Base-by-base conservation (phyloP, 30 jellyfish, hydroid and myxozoan genomes). In the Hydra vulgaris region DNA sequence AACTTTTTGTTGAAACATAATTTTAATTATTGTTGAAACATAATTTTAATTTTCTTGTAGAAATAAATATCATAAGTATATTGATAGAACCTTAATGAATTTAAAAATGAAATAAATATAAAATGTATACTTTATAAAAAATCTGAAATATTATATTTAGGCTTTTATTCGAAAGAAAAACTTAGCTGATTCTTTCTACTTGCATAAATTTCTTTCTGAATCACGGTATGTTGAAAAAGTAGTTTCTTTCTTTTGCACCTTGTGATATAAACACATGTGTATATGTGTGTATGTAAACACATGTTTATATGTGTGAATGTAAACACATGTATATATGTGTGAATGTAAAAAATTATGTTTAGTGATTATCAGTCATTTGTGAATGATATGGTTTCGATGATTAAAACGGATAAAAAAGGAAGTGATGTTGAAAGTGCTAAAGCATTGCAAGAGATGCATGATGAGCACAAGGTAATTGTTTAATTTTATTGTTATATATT, bases 401-500 rank as follows among this genome's bases (percentile, higher is more conserved):
- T 94, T 22, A 25, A 89, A 55, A 72, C 91, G 25, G 96, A 88
- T 82, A 96, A 94, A 54, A 69, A 83, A 25, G 95, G 95, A 21
- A 87, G 85, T 21, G 99, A 94, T 88, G 96, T 87, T 67, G 96
- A 96, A 18, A 95, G 96, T 18, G 95, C 96, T 21, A 93, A 94
- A 79, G 99, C 96, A 17, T 73, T 94, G 40, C 73, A 84, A 0
- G 99, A 94, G 78, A 77, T 96, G 25, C 96, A 94, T 82, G 88
- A 87, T 25, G 99, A 94, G 69, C 96, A 94, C 87, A 88, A 85
- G 92, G 99, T 94, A 75, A n/a, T n/a, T n/a, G n/a, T n/a, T n/a
- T n/a, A n/a, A n/a, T n/a, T 68, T 20, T 4, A 68, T 56, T 69
- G 15, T 1, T 21, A 69, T 1, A 20, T 20, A 69, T 69, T 69